Evolutionary conservation across 2,797 vertebrate species (phyloP), one percentile per base, ranked within the genome.

Genomic region (Lepus townsendii): DNA sequence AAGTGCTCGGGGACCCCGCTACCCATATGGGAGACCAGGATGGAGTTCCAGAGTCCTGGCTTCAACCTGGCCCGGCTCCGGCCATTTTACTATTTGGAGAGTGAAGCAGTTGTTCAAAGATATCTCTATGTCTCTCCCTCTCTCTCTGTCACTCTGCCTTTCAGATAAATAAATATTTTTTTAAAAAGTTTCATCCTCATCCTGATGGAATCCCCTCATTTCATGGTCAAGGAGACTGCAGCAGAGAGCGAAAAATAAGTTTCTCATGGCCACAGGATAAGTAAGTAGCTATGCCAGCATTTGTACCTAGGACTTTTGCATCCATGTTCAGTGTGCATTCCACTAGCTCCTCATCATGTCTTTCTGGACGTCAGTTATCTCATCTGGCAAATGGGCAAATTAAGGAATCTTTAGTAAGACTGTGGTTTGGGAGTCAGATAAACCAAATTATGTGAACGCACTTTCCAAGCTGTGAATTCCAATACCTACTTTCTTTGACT

Each of bases 401-500:
- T 62, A 35, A 63, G 79, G 77, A 77, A 22, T 35, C 0, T 68
- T 57, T 76, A 7, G 24, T 50, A 50, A 5, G 30, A 50, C 12
- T 83, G 19, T 77, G 26, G 52, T 20, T 16, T 68, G 19, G 38
- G 3, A 5, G 24, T 32, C 57, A 77, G 65, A 73, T 66, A 68
- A 88, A 57, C 66, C 88, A 88, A 88, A 65, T 73, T 91, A 88
- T 35, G 27, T 22, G 27, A 79, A 88, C 69, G 16, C 14, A 75
- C 27, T 84, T 68, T 22, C 30, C 63, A 50, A 77, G 35, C 20
- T 83, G 60, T 77, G 60, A 42, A 95, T 52, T 47, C 42, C 8
- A 47, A 47, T 47, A 9, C 42, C 42, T 47, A 9, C 42, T 47
- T 35, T 35, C 35, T 35, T 47, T 47, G 42, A 9, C 9, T 47